Evolutionary conservation across 2,888 invertebrate species (phyloP), one percentile per base, ranked within the genome.

Genomic region (Hybos culiciformis): DNA sequence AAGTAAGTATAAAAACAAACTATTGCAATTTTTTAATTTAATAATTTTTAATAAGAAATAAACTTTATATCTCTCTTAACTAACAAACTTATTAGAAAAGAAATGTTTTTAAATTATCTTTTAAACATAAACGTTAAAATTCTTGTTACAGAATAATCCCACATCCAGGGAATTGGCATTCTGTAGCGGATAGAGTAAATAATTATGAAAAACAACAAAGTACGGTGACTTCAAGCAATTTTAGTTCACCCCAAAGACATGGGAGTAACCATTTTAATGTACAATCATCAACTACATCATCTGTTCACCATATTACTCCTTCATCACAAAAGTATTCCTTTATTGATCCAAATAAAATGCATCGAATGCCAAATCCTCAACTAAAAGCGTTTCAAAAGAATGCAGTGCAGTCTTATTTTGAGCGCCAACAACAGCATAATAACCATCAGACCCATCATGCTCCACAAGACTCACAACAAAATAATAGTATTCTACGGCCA

Each of bases 361-460:
- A 79, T 58, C 72, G 78, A 48, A 74, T 82, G 24, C 76, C 81
- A 21, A 78, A 78, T 59, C 72, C 82, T 8, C 80, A 84, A 1
- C 62, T 86, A 23, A 86, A 85, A 62, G 82, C 81, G 12, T 79
- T 83, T 47, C 86, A 86, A 57, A 85, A 86, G 66, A 83, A 84
- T 59, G 86, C 86, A 1, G 69, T 87, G 7, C 69, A 84, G 46
- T 82, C 82, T 2, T 87, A 83, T 56, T 84, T 85, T 60, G 84
- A 86, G 57, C 70, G 83, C 37, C 83, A 83, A 53, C 75, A 77
- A 53, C 66, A 53, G 39, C 59, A 62, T 48, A n/a, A n/a, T n/a
- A n/a, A n/a, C n/a, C n/a, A n/a, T n/a, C n/a, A n/a, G n/a, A n/a
- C n/a, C n/a, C n/a, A n/a, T n/a, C n/a, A n/a, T n/a, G n/a, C n/a